Evolutionary conservation across 2,113 vertebrate species (phyloP), one percentile per base, ranked within the genome.

Genomic region (Rynchops niger): DNA sequence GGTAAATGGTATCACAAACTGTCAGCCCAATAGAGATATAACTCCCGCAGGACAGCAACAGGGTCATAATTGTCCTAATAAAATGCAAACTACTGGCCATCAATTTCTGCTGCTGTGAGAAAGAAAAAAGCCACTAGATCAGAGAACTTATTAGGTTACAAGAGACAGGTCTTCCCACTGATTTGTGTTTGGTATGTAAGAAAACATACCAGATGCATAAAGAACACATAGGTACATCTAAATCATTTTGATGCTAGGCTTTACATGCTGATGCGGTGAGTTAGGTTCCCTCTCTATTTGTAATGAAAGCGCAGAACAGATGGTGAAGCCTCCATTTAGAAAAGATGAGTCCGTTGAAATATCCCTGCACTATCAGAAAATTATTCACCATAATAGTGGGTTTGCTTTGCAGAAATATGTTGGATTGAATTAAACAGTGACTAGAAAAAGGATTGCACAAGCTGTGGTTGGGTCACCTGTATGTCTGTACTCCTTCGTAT

Each of bases 161-260:
- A 87, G 49, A 77, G 91, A 83, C 66, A 91, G n/a, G 43, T 85
- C 76, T 95, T 92, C 55, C 40, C 49, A 49, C 47, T 94, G 93
- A 97, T 97, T 96, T 97, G 82, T 97, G 70, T 93, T 89, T 96
- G 72, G 73, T 94, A 16, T 97, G 89, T 94, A 59, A 85, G 73
- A 82, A 96, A 96, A 96, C 94, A 96, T 95, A 94, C 47, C 85
- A 91, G 84, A 59, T 96, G 73, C 79, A 52, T 95, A 81, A 96
- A 94, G 58, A 95, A 74, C 76, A 94, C 69, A 84, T 50, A 71
- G 12, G 0, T 47, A 63, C 58, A 58, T 84, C 82, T 96, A 90
- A 96, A 93, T 97, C 78, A 90, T 71, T 90, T 79, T 5, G 5
- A 4, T 89, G 72, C 55, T 53, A 34, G 45, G 17, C 50, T 92